Evolutionary conservation across 37 sponge, comb jelly and placozoan species (phyloP), one percentile per base, ranked within the genome.

Genomic region (Chondrilla cf. caribensis): DNA sequence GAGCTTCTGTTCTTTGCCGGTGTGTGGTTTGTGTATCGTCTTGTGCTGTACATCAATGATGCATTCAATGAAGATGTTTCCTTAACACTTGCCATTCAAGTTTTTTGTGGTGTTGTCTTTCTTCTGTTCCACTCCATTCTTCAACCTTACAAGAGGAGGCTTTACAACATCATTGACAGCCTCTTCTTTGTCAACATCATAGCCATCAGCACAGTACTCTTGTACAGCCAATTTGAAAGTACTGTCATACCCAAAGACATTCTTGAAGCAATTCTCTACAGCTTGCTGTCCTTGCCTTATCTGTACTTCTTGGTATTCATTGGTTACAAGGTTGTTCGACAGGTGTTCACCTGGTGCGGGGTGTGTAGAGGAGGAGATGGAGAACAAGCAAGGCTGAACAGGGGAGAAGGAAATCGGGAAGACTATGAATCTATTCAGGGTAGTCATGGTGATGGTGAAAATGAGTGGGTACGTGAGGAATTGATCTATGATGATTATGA

Each of bases 41-140:
- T 67, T 6, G 68, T 67, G n/a, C 68, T 67, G 33, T 33, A 67
- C 35, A 33, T 33, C 15, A 67, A 67, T 67, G 68, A 67, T 67
- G 68, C 68, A 2, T 67, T 67, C 29, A 33, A 28, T 25, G 9
- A 6, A 47, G 3, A 31, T 33, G 17, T 17, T 33, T 67, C 68
- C 68, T 33, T 7, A 1, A 4, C 17, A 17, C 15, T 67, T 29
- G 11, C 68, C 29, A 1, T 67, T 33, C 68, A 67, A 33, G 29
- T 67, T 29, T 29, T 67, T 1, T 31, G 31, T 33, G 35, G 68
- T 17, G 29, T 31, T 67, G 4, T 25, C 32, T 67, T 67, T 25
- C 68, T 67, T 33, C 68, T 67, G 14, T 18, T 67, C 35, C 68
- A 67, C 5, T 67, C 68, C 29, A 67, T 67, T 33, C 68, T 67